phyloP scores from a whole-genome alignment of 2,888 invertebrate genomes.

The Auanema freiburgensis region DNA sequence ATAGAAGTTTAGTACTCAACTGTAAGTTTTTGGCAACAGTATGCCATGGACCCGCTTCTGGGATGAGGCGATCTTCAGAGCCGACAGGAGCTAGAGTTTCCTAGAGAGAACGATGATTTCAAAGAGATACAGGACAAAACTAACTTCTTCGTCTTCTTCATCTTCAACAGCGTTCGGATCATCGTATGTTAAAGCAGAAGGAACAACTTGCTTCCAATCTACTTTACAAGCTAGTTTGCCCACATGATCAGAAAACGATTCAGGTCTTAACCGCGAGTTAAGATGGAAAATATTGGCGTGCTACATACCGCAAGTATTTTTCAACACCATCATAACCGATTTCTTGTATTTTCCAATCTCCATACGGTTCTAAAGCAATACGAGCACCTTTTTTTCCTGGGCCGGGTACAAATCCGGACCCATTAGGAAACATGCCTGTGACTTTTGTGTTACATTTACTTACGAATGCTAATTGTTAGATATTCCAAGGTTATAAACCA shows the following conservation, averaged over 20 bases:
- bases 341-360: constrained; percentile 57
- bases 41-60: constrained; percentile 63
- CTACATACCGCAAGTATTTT: constrained; percentile 45
- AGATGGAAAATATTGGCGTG: constrained; percentile 1
- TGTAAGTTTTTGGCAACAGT: constrained; percentile 58
- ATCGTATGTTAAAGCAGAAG: constrained; percentile 39
- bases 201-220: constrained; percentile 53
- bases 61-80: constrained; percentile 35
- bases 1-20: constrained; percentile 29
- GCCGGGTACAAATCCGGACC: too few species aligned
- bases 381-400: constrained; percentile 26
- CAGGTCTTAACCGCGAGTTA: constrained; percentile 41
- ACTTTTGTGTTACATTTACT: too few species aligned
- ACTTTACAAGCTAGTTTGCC: constrained; percentile 49
- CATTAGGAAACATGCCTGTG: too few species aligned
- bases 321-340: constrained; percentile 60
- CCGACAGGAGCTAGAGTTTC: too few species aligned
- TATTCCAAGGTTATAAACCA: too few species aligned
- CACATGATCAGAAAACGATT: constrained; percentile 50
- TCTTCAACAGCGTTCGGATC: constrained; percentile 19
- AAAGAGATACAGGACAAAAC: too few species aligned
- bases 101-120: too few species aligned
- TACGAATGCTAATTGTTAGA: too few species aligned
- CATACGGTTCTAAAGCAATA: constrained; percentile 31
- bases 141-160: constrained; percentile 19